Evolutionary conservation across 2,113 vertebrate species (phyloP), one percentile per base, ranked within the genome.

Genomic region (Beaufortia kweichowensis): DNA sequence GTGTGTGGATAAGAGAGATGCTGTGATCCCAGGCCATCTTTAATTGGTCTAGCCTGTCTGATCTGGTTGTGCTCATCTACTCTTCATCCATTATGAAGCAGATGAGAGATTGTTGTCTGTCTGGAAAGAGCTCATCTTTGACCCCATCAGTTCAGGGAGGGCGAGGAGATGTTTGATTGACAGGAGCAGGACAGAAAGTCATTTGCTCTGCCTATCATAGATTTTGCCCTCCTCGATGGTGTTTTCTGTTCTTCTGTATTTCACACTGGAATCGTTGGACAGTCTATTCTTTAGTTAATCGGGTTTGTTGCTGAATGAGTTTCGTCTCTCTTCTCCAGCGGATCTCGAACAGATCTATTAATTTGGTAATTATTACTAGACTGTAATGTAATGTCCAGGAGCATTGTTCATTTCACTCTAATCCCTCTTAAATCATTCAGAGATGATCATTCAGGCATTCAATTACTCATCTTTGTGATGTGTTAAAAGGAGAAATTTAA

Each of bases 121-220:
- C 35, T 43, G 57, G n/a, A 74, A 53, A 26, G 26, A 24, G 23
- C 73, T 61, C 75, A 46, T 69, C 75, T 72, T 62, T 81, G 67
- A 81, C 31, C 68, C 19, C 56, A 63, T 72, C 65, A 62, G 56
- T 48, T 74, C 57, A 61, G 56, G 31, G 33, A 70, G 68, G 67
- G 28, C 48, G 9, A 70, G 50, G 6, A 19, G 23, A 6, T 0
- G 7, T 31, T 63, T 72, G 81, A 79, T 65, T 76, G 81, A 82
- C 81, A 79, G 77, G 39, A 26, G 53, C 31, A 23, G 55, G 26
- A 17, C 26, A 35, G 17, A 24, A 65, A 57, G 77, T 78, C 63
- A 59, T 62, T 67, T 39, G 57, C 15, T 62, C 56, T 60, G 41
- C 56, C 57, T 4, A 11, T 63, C 57, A 59, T 50, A 66, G 28